Percentiles rank a stretch among this genome's conserved stretches.
Conservation (phyloP, 2,888 invertebrate genomes). For the Polymixis lichenea region DNA sequence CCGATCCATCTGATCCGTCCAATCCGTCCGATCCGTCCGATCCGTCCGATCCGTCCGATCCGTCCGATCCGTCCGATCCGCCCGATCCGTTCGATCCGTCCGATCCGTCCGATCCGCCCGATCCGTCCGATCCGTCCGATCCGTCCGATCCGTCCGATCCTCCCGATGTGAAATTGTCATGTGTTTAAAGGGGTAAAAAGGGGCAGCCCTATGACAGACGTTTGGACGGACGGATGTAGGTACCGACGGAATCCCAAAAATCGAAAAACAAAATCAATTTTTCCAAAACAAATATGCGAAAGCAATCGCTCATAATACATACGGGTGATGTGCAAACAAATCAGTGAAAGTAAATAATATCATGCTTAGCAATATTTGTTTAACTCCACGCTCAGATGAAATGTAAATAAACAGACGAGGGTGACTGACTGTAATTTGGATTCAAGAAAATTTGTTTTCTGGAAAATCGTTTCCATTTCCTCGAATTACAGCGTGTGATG, state of each 20-base stretch:
- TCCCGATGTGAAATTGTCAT: too few species aligned
- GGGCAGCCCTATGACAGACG: too few species aligned
- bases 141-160: too few species aligned
- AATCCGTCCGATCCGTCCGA: too few species aligned
- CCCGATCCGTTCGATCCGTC: too few species aligned
- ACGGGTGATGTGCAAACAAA: conserved; percentile 62
- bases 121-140: too few species aligned
- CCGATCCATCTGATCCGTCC: too few species aligned
- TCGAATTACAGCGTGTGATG: conserved; percentile 8
- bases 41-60: too few species aligned
- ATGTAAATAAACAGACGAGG: conserved; percentile 59
- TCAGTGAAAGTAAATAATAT: conserved; percentile 67
- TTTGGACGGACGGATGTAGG: too few species aligned
- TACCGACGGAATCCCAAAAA: neutral
- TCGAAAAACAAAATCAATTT: conserved; percentile 42
- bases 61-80: too few species aligned
- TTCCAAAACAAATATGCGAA: conserved; percentile 56
- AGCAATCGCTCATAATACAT: conserved; percentile 61
- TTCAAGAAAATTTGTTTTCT: conserved; percentile 56
- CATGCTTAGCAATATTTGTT: conserved; percentile 64
- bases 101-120: too few species aligned
- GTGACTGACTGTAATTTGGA: conserved; percentile 52
- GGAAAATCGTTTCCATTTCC: conserved; percentile 37
- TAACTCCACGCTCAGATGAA: conserved; percentile 65
- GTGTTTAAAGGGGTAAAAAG: too few species aligned